Percentiles rank a stretch among this genome's conserved stretches.
Conservation (phyloP, 2,888 invertebrate species). For the Cheilosia vernalis region DNA sequence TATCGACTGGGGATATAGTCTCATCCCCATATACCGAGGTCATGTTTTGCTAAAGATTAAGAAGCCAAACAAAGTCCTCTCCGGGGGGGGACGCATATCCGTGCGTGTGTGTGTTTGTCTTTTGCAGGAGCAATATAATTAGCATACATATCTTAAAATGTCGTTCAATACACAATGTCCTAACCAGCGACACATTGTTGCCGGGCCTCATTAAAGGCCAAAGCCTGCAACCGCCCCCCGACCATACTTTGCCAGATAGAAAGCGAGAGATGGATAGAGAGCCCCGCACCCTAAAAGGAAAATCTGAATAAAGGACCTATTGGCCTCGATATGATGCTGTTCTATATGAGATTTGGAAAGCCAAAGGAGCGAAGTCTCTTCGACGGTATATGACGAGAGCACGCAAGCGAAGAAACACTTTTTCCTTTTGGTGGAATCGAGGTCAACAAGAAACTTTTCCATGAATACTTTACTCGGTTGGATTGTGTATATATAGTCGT, state of each 20-base stretch:
- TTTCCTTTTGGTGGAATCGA: constrained; percentile 44
- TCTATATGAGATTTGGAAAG: constrained; percentile 48
- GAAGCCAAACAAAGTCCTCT: constrained; percentile 65
- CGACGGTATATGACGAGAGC: constrained; percentile 42
- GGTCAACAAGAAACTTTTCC: constrained; percentile 69
- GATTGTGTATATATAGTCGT: constrained; percentile 22
- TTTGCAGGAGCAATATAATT: constrained; percentile 62
- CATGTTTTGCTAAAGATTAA: constrained; percentile 71
- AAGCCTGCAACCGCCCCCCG: constrained; percentile 10
- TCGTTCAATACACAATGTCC: constrained; percentile 56
- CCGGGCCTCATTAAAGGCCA: constrained; percentile 40
- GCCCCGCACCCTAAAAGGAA: constrained; percentile 12
- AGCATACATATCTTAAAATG: constrained; percentile 71
- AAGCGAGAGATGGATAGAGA: constrained; percentile 3
- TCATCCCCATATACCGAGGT: constrained; percentile 49
- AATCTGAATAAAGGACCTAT: constrained; percentile 66
- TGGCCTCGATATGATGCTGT: constrained; percentile 61
- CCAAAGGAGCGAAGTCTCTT: constrained; percentile 53
- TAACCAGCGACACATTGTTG: constrained; percentile 52
- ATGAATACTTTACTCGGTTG: constrained; percentile 58
- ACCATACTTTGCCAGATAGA: background rate
- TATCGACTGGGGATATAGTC: constrained; percentile 10
- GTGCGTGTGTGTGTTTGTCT: background rate
- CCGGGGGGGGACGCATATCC: background rate
- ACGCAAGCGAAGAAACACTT: constrained; percentile 47